phyloP scores from a whole-genome alignment of 2,888 invertebrate genomes.

The Drosophila gaucha region DNA sequence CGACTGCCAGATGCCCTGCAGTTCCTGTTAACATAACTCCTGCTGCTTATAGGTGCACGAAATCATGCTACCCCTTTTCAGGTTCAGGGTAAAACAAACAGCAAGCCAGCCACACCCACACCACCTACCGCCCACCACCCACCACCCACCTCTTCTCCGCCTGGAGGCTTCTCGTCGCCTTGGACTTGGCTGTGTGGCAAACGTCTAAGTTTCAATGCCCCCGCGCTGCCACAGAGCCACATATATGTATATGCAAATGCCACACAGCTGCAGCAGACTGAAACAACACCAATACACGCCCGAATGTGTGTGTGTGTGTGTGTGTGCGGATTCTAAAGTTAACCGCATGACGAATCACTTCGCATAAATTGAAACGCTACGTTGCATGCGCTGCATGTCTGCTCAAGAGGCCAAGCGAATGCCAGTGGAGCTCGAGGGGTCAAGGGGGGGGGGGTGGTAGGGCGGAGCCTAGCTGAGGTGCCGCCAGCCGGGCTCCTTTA shows the following conservation, averaged over 20 bases:
- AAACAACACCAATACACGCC: constrained; percentile 47
- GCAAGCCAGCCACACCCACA: background rate
- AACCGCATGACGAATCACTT: constrained; percentile 81
- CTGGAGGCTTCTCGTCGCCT: constrained; percentile 50
- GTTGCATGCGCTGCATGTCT: constrained; percentile 69
- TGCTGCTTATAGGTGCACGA: background rate
- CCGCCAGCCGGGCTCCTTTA: constrained; percentile 57
- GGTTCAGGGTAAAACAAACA: background rate
- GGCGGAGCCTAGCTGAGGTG: constrained; percentile 17
- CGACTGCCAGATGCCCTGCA: background rate
- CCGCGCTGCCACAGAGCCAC: constrained; percentile 27
- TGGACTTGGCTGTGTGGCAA: constrained; percentile 64
- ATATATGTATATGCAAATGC: constrained; percentile 69
- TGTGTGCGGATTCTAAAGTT: constrained; percentile 78
- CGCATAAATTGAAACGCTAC: constrained; percentile 80
- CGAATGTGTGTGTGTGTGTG: constrained; percentile 15
- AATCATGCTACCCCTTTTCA: background rate
- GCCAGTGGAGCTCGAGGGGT: constrained; percentile 6
- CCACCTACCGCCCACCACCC: constrained; percentile 2
- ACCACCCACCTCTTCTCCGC: background rate
- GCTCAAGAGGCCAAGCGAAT: constrained; percentile 46
- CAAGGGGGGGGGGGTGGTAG: background rate
- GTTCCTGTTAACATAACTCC: too few relatives aligned
- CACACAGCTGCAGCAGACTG: constrained; percentile 62
- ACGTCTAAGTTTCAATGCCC: constrained; percentile 74